Conservation (phyloP, 2,113 vertebrate genomes). For the Choloepus hoffmanni region DNA sequence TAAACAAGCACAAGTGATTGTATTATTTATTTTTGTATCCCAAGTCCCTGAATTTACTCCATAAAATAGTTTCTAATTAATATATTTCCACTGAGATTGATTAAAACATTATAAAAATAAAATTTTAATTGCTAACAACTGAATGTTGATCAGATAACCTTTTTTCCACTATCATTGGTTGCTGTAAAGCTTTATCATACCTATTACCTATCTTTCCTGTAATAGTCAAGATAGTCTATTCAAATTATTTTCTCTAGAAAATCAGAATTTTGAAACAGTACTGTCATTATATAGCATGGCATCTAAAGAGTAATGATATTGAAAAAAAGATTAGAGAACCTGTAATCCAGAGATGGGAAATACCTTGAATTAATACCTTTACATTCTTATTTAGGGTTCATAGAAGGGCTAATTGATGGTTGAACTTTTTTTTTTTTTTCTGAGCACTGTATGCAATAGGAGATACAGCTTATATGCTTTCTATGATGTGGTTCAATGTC, state of each 20-base stretch:
- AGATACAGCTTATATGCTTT: background rate
- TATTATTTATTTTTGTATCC: background rate
- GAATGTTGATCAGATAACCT: background rate
- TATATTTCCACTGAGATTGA: background rate
- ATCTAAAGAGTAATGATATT: background rate
- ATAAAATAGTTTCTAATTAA: conserved; percentile 2
- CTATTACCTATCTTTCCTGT: background rate
- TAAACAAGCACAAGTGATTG: background rate
- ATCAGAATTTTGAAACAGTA: background rate
- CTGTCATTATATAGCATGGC: background rate
- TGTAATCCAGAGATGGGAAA: background rate
- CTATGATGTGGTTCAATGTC: background rate
- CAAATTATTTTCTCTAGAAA: background rate
- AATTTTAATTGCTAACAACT: background rate
- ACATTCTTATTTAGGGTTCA: background rate
- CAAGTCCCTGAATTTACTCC: background rate
- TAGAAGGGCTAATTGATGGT: background rate
- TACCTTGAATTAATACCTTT: background rate
- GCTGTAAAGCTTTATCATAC: background rate
- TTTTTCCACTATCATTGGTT: background rate
- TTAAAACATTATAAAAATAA: background rate
- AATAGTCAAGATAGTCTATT: background rate
- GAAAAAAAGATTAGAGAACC: background rate
- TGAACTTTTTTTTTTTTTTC: background rate
- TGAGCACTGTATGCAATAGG: background rate